Evolutionary conservation across 2,113 vertebrate species (phyloP), one percentile per base, ranked within the genome.

Genomic region (Caranx ignobilis): DNA sequence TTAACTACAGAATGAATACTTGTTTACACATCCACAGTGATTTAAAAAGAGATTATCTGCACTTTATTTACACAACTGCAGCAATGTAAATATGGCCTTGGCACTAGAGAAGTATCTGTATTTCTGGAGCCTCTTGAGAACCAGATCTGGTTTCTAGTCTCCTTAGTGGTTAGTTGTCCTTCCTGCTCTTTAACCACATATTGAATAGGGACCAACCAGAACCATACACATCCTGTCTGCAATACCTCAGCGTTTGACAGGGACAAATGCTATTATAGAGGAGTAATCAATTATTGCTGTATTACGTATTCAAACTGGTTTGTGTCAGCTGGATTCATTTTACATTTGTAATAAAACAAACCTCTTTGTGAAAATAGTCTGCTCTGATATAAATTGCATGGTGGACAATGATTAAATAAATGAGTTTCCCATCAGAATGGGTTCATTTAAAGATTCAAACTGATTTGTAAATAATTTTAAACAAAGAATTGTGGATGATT

Each of bases 121-220:
- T 55, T 52, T 34, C 37, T 16, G n/a, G 18, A 71, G n/a, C 47
- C 55, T 76, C 70, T 59, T 8, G 48, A 37, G 70, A 52, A 52
- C 75, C 37, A 64, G 57, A 70, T 69, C 57, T 70, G 56, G 43
- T 69, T 77, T 76, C 37, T 47, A 2, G 35, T 64, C 13, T 11
- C 21, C 15, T 65, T 21, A 47, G 76, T 31, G 45, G 54, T 71
- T 39, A 26, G 47, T 55, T 61, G 31, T 76, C 54, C 71, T 75
- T 84, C 77, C 60, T 80, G 71, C 39, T 71, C 37, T 66, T 75
- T 11, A 34, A 76, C 54, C 77, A 67, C 61, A 75, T 56, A 52
- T 66, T 45, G 75, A 32, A 65, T 21, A 5, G 10, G 43, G 47
- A 61, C 45, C 67, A 76, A 21, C 18, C 62, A 62, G 45, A 66